A percentile compares a stretch with the other conserved stretches of the same genome.
phyloP scores from a whole-genome alignment of 2,888 invertebrate species.

The Melieria crassipennis region DNA sequence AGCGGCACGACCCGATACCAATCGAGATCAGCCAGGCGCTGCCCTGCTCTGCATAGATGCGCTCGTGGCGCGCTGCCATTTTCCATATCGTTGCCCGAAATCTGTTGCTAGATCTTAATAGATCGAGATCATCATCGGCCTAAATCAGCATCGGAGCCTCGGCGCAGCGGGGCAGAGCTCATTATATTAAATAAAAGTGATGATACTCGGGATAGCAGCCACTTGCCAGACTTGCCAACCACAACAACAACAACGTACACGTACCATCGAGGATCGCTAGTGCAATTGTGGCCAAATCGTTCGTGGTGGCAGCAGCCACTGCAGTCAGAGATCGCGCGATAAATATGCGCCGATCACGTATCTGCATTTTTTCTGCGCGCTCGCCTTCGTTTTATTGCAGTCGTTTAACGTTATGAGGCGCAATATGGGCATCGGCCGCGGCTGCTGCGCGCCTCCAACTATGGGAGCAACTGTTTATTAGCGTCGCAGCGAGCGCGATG shows the following conservation, averaged over 20 bases:
- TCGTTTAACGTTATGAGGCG: constrained; percentile 11
- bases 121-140: constrained; percentile 28
- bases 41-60: background rate
- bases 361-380: constrained; percentile 34
- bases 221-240: background rate
- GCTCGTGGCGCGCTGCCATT: background rate
- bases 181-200: constrained; percentile 31
- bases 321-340: constrained; percentile 39
- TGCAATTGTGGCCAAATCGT: too few relatives aligned
- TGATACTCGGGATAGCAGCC: constrained; percentile 25
- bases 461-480: constrained; percentile 25
- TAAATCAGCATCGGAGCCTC: constrained; percentile 17
- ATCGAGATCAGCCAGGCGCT: background rate
- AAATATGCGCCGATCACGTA: constrained; percentile 49
- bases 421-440: background rate
- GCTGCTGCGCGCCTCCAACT: background rate
- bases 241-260: background rate
- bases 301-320: constrained; percentile 8
- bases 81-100: constrained; percentile 20
- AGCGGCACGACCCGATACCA: constrained; percentile 24
- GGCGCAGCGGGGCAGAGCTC: constrained; percentile 11
- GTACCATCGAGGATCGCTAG: background rate
- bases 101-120: constrained; percentile 29
- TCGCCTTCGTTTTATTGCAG: background rate
- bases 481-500: constrained; percentile 37